phyloP scores from a whole-genome alignment of 2,113 vertebrate genomes.

The Odobenus rosmarus region DNA sequence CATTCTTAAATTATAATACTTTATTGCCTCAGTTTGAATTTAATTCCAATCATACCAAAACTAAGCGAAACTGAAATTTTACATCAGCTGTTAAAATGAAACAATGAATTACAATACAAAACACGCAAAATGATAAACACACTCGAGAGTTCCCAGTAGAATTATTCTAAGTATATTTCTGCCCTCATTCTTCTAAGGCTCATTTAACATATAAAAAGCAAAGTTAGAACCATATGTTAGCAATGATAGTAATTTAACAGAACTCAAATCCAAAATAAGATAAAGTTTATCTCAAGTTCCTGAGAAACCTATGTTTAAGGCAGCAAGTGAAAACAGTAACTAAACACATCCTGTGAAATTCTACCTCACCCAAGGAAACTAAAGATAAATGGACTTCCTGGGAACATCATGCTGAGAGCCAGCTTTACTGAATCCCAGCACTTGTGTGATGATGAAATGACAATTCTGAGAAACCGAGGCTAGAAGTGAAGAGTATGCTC shows the following conservation, averaged over 20 bases:
- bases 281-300: conserved; percentile 27
- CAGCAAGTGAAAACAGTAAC: not conserved
- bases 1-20: not conserved
- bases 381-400: not conserved
- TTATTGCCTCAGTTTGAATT: not conserved
- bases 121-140: not conserved
- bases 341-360: not conserved
- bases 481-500: not conserved
- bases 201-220: not conserved
- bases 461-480: not conserved
- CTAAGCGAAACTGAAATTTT: not conserved
- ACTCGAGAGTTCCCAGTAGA: not conserved
- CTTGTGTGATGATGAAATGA: not conserved
- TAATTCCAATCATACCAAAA: not conserved
- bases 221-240: not conserved
- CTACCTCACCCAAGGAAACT: not conserved
- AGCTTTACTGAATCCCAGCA: not conserved
- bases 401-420: not conserved
- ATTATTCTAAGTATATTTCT: not conserved
- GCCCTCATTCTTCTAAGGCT: not conserved
- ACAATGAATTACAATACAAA: not conserved
- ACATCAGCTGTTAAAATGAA: not conserved
- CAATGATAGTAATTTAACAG: conserved; percentile 35
- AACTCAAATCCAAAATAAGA: not conserved
- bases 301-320: conserved; percentile 35